These are phyloP conservation scores for Hoplodrina ambigua DNA, from an alignment of 2,888 invertebrate genomes.

Conservation along the genomic window DNA sequence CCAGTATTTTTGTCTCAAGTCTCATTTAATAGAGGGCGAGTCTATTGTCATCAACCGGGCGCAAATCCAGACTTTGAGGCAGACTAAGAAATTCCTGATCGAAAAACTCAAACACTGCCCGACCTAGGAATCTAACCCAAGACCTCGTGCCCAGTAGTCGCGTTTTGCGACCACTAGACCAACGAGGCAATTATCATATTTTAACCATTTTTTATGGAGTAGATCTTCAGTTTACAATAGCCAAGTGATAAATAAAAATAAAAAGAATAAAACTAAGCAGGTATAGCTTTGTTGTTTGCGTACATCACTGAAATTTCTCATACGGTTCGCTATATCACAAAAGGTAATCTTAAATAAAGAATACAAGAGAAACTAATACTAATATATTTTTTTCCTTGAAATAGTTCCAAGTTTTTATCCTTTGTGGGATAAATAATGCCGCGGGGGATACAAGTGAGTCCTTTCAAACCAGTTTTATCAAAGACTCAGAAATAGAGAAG, in stretches of 20 bases:
- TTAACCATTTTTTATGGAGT: not conserved
- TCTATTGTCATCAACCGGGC: too few relatives aligned
- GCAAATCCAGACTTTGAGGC: too few relatives aligned
- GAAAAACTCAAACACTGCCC: too few relatives aligned
- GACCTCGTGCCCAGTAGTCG: too few relatives aligned
- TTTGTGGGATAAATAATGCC: slow-evolving; percentile 54
- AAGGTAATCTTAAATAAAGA: slow-evolving; percentile 27
- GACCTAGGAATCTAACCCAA: too few relatives aligned
- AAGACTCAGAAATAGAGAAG: slow-evolving; percentile 37
- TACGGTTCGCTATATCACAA: not conserved
- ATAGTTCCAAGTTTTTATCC: slow-evolving; percentile 43
- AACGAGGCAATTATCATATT: too few relatives aligned
- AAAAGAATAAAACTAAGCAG: not conserved
- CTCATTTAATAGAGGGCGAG: too few relatives aligned
- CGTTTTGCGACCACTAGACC: too few relatives aligned
- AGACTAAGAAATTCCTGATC: too few relatives aligned
- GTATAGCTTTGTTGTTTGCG: not conserved
- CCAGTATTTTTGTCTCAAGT: too few relatives aligned
- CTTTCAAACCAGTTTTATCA: slow-evolving; percentile 40
- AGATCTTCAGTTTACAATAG: not conserved
- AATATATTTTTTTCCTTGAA: slow-evolving; percentile 29
- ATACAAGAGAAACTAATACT: slow-evolving; percentile 26
- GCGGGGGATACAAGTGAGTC: slow-evolving; percentile 33
- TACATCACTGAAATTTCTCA: not conserved
- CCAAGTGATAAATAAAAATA: not conserved